Evolutionary conservation across 2,888 invertebrate species (phyloP), one percentile per base, ranked within the genome.

Genomic region (Morpho achilles): DNA sequence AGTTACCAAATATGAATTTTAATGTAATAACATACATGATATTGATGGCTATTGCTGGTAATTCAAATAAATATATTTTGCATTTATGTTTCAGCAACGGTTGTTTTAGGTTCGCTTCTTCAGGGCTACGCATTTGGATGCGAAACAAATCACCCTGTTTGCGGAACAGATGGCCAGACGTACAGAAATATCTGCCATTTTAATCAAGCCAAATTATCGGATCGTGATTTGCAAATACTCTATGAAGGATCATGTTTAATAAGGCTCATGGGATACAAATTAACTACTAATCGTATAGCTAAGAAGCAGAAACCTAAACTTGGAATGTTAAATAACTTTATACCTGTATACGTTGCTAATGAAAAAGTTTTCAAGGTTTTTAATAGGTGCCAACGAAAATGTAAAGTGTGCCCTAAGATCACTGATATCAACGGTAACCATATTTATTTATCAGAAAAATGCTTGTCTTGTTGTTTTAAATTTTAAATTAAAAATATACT

Each of bases 131-230:
- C n/a, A n/a, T 53, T 44, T 46, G 47, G 42, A 8, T 63, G 58
- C 10, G 3, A 7, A 7, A 10, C 45, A 23, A 48, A 58, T 7
- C 39, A 53, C 1, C 58, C 61, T 8, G 52, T 66, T 23, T 79
- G 78, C 48, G 77, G 71, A 6, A 75, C 65, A 1, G 71, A 79
- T 45, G 77, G 77, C 0, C 59, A 57, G 4, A 72, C 77, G 0
- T 79, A 79, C 56, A n/a, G n/a, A 1, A 67, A 61, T 50, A 59
- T 69, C 48, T 78, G 76, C 53, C 57, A 66, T 52, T 61, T 64
- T 57, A 50, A 68, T 22, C 8, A 53, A 16, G 71, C 69, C 44
- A 47, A 60, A 10, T 9, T 32, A 41, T 8, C 58, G 1, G 60
- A 67, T 0, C 41, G 10, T 8, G 71, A 76, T 22, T 59, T 67